A percentile compares a stretch with the other conserved stretches of the same genome.
These are phyloP conservation scores for Seladonia tumulorum DNA, from an alignment of 2,888 invertebrate genomes.

Conservation along the genomic window DNA sequence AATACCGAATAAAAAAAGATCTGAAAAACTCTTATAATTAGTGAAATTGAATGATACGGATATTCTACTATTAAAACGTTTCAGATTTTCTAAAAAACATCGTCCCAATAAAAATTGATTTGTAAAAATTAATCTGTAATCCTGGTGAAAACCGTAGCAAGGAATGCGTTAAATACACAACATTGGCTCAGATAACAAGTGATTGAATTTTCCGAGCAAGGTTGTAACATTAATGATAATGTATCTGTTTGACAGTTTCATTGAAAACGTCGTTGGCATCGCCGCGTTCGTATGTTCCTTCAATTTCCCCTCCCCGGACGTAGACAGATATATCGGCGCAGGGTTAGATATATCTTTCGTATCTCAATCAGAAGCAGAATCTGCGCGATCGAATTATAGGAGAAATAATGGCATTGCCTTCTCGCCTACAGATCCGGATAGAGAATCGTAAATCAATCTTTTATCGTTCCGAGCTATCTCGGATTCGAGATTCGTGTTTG, in stretches of 20 bases:
- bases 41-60: too few species aligned
- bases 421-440: conserved; percentile 17
- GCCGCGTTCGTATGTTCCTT: not conserved
- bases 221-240: not conserved
- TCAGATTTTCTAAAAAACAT: too few species aligned
- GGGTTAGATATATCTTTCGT: not conserved
- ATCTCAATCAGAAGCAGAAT: conserved; percentile 16
- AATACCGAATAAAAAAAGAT: too few species aligned
- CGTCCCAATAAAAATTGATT: too few species aligned
- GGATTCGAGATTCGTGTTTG: not conserved
- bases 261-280: not conserved
- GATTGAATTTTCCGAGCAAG: too few species aligned
- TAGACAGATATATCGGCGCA: not conserved
- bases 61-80: too few species aligned
- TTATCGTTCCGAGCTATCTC: conserved; percentile 14
- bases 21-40: too few species aligned
- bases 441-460: conserved; percentile 27
- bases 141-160: too few species aligned
- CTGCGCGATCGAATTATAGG: conserved; percentile 16
- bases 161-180: too few species aligned
- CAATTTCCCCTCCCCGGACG: not conserved
- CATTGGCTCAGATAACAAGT: too few species aligned
- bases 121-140: too few species aligned
- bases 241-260: not conserved
- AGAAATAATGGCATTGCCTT: conserved; percentile 18